A percentile compares a stretch with the other conserved stretches of the same genome.
phyloP scores from a whole-genome alignment of 2,797 vertebrate genomes.

The Phoxinus dragarum region DNA sequence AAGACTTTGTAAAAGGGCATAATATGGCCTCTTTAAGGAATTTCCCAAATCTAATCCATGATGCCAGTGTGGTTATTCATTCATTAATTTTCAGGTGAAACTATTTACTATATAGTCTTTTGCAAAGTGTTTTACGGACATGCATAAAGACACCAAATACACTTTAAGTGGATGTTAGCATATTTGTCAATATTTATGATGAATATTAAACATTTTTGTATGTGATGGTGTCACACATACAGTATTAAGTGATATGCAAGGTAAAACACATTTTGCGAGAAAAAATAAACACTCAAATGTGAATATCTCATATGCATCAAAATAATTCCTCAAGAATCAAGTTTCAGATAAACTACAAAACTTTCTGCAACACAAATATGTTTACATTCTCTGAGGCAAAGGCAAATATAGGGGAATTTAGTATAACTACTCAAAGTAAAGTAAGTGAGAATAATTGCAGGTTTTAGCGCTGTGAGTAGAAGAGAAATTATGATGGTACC shows the following conservation, averaged over 20 bases:
- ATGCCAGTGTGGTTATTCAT: neutral
- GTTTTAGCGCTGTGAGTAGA: neutral
- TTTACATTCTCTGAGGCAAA: neutral
- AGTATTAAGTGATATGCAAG: neutral
- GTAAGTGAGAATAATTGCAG: constrained; percentile 8
- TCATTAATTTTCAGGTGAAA: neutral
- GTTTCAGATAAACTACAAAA: neutral
- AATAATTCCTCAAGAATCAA: neutral
- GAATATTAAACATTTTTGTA: neutral
- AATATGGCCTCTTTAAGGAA: too few species aligned
- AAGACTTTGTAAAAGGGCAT: too few species aligned
- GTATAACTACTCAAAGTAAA: constrained; percentile 12
- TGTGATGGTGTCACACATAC: neutral
- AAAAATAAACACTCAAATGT: neutral
- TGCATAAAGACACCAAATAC: neutral
- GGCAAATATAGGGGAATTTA: neutral
- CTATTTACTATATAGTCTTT: too few species aligned
- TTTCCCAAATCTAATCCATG: too few species aligned
- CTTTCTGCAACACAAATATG: neutral
- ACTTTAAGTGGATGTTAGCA: neutral
- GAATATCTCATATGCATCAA: neutral
- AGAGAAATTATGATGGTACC: neutral
- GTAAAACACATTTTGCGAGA: neutral
- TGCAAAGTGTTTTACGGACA: neutral
- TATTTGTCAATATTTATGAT: neutral